Percentiles rank a stretch among this genome's conserved stretches.
Conservation (phyloP, 1,140 invertebrate species). For the Condylostylus longicornis region DNA sequence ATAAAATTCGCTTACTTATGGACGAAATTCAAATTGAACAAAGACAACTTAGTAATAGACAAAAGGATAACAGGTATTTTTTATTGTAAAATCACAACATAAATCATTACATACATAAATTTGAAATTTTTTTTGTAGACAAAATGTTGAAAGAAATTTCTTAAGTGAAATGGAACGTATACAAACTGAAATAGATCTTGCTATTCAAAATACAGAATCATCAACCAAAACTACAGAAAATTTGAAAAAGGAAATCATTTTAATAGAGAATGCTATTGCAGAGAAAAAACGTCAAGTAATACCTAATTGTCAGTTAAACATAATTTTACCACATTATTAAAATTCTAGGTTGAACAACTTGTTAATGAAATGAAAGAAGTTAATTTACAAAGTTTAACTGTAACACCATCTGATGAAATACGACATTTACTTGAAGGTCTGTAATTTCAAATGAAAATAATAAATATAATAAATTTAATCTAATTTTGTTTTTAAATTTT, state of each 20-base stretch:
- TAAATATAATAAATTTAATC: conserved; percentile 3
- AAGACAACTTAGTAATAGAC: conserved; percentile 18
- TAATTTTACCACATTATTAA: neutral
- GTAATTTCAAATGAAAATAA: conserved; percentile 2
- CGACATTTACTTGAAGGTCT: conserved; percentile 62
- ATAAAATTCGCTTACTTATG: conserved; percentile 60
- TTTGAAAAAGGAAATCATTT: conserved; percentile 59
- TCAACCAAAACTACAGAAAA: conserved; percentile 66
- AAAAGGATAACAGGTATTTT: conserved; percentile 23
- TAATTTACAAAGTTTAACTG: conserved; percentile 73
- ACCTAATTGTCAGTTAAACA: neutral
- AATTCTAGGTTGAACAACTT: conserved; percentile 49
- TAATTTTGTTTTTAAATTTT: conserved; percentile 11
- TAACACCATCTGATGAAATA: conserved; percentile 65
- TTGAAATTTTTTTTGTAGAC: conserved; percentile 26
- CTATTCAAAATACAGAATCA: conserved; percentile 61
- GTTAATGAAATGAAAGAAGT: conserved; percentile 84
- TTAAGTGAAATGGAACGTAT: conserved; percentile 64
- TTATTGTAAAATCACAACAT: neutral
- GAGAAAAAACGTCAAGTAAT: conserved; percentile 60
- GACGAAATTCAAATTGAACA: conserved; percentile 44
- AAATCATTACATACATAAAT: conserved; percentile 8
- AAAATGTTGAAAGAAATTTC: conserved; percentile 59
- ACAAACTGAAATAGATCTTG: conserved; percentile 67
- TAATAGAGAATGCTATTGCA: conserved; percentile 60